Base-by-base conservation (phyloP, 2,888 invertebrate genomes). In the Hypena proboscidalis region DNA sequence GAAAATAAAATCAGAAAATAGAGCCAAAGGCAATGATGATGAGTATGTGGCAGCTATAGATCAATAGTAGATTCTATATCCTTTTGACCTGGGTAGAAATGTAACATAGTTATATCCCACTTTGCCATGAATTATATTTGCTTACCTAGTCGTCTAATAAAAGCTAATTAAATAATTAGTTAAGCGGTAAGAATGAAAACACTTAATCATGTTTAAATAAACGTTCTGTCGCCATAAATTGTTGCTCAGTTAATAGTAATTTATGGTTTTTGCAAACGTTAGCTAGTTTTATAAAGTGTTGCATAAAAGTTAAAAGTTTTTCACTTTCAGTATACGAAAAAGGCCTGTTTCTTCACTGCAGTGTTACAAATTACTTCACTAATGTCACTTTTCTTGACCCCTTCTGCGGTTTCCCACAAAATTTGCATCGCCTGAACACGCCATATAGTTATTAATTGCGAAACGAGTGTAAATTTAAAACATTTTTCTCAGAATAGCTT, bases 331-430 rank as follows among this genome's bases (percentile, higher is more conserved):
- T 29, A 15, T 9, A 29, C 9, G 11, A 14, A 15, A 29, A 31
- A 7, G 4, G 17, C 17, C 23, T 21, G 10, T 36, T 44, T 40
- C 36, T 15, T 33, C 23, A 27, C 35, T 65, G 60, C 66, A 60
- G 57, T 46, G 22, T 62, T 41, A 57, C 61, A 67, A 67, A 64
- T 64, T 54, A 65, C 51, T 8, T 11, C 39, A 39, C 50, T 64
- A 60, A 64, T 55, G 67, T 55, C 46, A 59, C 44, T 50, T 51
- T 52, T 57, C 61, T 51, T 57, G 60, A 60, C 64, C 58, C 13
- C 22, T 49, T 64, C n/a, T n/a, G n/a, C n/a, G n/a, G n/a, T n/a
- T 40, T 27, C 22, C 10, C 25, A 48, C 29, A 60, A 52, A 55
- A 49, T 52, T 13, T 55, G 55, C 38, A 45, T 17, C 9, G 33